Evolutionary conservation across 2,113 vertebrate genomes (phyloP).

Genomic region (Ceyx margarethae): DNA sequence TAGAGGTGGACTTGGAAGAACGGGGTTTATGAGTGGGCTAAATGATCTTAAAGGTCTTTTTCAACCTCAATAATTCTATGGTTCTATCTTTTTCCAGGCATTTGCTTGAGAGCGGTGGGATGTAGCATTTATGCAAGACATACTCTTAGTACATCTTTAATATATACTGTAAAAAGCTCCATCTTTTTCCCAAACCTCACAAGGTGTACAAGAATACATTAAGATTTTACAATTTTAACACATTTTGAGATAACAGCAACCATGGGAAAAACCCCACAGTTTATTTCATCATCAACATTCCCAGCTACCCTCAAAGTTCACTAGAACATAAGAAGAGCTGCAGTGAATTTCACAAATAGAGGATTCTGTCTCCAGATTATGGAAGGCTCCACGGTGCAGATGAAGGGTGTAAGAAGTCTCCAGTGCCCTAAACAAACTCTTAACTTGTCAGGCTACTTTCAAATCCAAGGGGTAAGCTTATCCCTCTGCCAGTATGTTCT

Average conservation of each 20-base stretch:
- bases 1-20: too few relatives aligned
- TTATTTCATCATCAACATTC: not conserved
- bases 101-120: not conserved
- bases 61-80: too few relatives aligned
- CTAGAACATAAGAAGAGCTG: fast-evolving
- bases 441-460: not conserved
- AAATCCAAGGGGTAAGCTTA: not conserved
- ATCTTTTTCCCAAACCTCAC: not conserved
- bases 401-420: not conserved
- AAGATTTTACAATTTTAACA: not conserved
- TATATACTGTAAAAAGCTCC: not conserved
- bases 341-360: not conserved
- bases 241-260: not conserved
- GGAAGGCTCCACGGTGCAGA: not conserved
- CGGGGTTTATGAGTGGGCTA: too few relatives aligned
- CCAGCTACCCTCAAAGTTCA: not conserved
- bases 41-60: too few relatives aligned
- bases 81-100: not conserved
- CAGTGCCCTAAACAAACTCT: not conserved
- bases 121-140: not conserved
- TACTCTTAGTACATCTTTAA: not conserved
- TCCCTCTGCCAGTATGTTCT: not conserved
- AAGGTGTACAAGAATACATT: not conserved
- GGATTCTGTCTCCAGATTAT: not conserved
- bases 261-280: not conserved